Base-by-base conservation (phyloP, 2,797 vertebrate species). In the Micropoecilia bifurca region DNA sequence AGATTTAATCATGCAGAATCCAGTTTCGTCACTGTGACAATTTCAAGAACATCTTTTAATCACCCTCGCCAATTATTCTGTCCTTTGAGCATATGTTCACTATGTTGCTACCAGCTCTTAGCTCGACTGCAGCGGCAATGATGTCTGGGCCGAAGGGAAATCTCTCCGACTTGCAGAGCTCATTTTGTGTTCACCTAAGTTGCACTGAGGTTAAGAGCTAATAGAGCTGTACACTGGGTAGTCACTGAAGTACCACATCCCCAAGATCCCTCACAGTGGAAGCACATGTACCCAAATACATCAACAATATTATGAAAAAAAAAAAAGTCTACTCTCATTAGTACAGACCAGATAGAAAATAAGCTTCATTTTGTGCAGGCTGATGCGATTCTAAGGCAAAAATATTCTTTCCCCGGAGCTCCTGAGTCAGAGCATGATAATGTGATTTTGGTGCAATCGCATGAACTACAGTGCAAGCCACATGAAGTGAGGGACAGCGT, bases 161-260 rank as follows among this genome's bases (percentile, higher is more conserved):
- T 92, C 84, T 90, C 77, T 90, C 81, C 3, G 74, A 88, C 81
- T 91, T 85, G 75, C 83, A 81, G 81, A 80, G 73, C 83, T 93
- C 86, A 87, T 83, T 91, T 81, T 75, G 75, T 80, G 82, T 90
- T 90, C 89, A 90, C 91, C 89, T 88, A 84, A 76, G 76, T 76
- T 85, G 82, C 81, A 83, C 76, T 45, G 80, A 83, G 84, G 89
- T 91, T 92, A 93, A 93, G 83, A 87, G 90, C 85, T 90, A 87
- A 89, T 84, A 86, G 80, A 88, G 76, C 75, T 57, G 16, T 83
- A 85, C 83, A 89, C 30, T 53, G 80, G 86, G 82, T 55, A 71
- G 86, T 41, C 83, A 78, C 84, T 83, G 66, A 87, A 88, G 79
- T 77, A 59, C 79, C 53, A 59, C 39, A 77, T 78, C 75, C 81